Conservation (phyloP, 2,797 vertebrate genomes). For the Hapalemur alaotrensis region DNA sequence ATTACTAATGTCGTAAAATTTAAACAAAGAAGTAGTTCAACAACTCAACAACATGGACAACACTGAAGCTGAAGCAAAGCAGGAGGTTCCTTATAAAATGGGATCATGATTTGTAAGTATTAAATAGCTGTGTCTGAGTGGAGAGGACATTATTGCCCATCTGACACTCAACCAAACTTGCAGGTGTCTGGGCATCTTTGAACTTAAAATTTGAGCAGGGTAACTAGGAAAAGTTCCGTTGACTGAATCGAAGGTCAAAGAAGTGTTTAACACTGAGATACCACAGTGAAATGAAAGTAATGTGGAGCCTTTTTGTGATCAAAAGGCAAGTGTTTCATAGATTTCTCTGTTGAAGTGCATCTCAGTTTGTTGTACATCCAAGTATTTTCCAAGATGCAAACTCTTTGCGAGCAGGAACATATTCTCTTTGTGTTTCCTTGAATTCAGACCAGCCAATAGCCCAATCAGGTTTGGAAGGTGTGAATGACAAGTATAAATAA, state of each 20-base stretch:
- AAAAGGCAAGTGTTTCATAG: neutral
- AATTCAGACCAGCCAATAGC: neutral
- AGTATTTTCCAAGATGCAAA: neutral
- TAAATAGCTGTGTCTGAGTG: neutral
- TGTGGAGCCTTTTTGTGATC: neutral
- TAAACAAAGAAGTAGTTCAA: neutral
- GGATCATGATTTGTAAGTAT: neutral
- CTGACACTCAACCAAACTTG: neutral
- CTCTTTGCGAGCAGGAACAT: neutral
- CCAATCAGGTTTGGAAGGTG: neutral
- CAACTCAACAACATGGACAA: neutral
- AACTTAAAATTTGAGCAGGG: neutral
- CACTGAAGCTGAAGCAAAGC: neutral
- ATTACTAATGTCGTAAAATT: neutral
- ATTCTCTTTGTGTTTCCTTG: neutral
- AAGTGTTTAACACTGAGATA: neutral
- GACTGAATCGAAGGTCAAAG: neutral
- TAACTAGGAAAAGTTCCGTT: neutral
- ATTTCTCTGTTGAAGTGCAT: neutral
- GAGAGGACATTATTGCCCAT: neutral
- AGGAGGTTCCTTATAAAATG: neutral
- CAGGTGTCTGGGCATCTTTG: conserved; percentile 26
- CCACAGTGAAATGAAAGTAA: neutral
- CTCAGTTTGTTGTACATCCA: neutral
- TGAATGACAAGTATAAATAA: neutral